Percentiles rank a stretch among this genome's conserved stretches.
These are phyloP conservation scores for Chiloscyllium plagiosum DNA, from an alignment of 2,113 vertebrate genomes.

Conservation along the genomic window DNA sequence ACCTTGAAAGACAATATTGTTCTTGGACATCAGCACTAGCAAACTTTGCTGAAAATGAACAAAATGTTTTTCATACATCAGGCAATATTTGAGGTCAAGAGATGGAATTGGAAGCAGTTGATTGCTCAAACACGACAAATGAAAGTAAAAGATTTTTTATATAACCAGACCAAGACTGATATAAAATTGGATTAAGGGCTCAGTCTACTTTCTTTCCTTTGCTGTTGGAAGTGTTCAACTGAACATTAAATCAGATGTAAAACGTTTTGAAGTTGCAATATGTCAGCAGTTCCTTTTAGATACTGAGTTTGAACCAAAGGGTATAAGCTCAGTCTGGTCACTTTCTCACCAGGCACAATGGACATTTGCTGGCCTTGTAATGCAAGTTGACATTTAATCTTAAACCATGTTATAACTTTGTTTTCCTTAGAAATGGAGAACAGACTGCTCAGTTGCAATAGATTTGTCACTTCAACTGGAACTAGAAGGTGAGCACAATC, in stretches of 20 bases:
- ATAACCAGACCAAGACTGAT: background rate
- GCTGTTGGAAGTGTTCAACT: background rate
- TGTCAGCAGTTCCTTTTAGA: background rate
- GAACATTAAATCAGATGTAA: background rate
- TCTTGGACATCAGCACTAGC: background rate
- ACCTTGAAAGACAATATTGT: background rate
- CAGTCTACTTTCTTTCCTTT: background rate
- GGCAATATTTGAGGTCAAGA: background rate
- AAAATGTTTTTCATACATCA: background rate
- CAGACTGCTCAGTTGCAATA: background rate
- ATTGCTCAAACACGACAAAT: background rate
- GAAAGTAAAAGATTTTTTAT: background rate
- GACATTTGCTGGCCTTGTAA: background rate
- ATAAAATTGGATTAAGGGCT: background rate
- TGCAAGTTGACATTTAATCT: background rate
- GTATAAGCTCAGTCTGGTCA: background rate
- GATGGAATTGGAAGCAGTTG: background rate
- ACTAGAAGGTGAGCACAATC: background rate
- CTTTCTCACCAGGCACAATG: background rate
- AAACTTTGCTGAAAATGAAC: background rate
- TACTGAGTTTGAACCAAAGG: background rate
- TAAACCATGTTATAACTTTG: background rate
- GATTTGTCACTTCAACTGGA: background rate
- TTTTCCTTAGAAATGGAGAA: background rate
- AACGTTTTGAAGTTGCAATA: background rate